These are phyloP conservation scores for Dione vanillae DNA, from an alignment of 2,888 invertebrate genomes.

Conservation along the genomic window DNA sequence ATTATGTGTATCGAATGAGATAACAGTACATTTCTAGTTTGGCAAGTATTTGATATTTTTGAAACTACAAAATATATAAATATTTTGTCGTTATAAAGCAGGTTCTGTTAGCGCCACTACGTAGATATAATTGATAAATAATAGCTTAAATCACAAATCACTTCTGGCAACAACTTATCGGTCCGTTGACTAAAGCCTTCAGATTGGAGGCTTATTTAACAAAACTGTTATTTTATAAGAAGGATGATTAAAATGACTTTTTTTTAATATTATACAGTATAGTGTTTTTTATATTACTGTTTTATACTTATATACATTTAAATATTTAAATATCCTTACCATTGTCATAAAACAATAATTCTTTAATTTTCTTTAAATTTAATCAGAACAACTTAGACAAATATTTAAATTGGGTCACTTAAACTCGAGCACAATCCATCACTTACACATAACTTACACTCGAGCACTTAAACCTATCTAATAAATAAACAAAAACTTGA, in stretches of 20 bases:
- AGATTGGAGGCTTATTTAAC: conserved; percentile 33
- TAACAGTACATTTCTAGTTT: not conserved
- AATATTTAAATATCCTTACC: not conserved
- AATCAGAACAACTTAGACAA: not conserved
- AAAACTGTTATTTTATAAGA: conserved; percentile 31
- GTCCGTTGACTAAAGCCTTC: conserved; percentile 39
- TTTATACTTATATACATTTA: not conserved
- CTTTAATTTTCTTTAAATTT: not conserved
- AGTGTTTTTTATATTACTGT: not conserved
- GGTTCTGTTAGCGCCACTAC: conserved; percentile 6
- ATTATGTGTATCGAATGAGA: not conserved
- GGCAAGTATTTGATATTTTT: not conserved
- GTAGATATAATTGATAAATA: conserved; percentile 22
- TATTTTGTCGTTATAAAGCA: not conserved
- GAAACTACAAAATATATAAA: not conserved
- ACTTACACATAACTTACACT: not conserved
- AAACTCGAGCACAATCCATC: conserved; percentile 3
- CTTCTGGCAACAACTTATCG: conserved; percentile 30
- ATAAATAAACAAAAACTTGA: conserved; percentile 2
- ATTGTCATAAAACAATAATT: not conserved
- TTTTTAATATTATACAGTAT: not conserved
- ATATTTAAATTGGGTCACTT: not conserved
- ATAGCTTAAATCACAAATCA: conserved; percentile 21
- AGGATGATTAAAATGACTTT: conserved; percentile 10
- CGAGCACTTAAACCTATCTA: not conserved